Percentiles rank a stretch among this genome's conserved stretches.
Conservation (phyloP, 2,797 vertebrate genomes). For the Tapirus indicus region DNA sequence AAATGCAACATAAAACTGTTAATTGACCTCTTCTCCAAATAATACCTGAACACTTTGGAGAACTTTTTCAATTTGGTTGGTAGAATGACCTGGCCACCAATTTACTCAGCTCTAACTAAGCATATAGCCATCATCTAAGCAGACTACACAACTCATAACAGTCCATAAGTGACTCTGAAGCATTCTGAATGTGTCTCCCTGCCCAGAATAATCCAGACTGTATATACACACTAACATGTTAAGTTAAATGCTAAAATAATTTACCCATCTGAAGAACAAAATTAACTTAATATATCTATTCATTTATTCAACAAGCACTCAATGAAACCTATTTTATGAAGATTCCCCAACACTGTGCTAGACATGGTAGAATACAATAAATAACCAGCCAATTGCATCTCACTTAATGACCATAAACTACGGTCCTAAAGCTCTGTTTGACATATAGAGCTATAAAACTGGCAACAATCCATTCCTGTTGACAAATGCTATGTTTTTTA, state of each 20-base stretch:
- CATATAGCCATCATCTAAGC: neutral
- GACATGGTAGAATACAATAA: neutral
- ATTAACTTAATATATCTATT: neutral
- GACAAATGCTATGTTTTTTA: neutral
- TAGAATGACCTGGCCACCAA: neutral
- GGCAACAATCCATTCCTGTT: neutral
- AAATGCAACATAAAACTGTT: slow-evolving; percentile 60
- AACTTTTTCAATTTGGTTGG: neutral
- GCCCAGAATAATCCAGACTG: neutral
- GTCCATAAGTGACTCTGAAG: neutral
- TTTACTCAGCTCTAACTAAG: slow-evolving; percentile 14
- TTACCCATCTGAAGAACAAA: slow-evolving; percentile 43
- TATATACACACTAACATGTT: neutral
- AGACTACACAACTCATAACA: neutral
- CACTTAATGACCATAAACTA: slow-evolving; percentile 4
- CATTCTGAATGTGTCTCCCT: neutral
- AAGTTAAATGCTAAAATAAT: slow-evolving; percentile 45
- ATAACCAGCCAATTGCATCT: neutral
- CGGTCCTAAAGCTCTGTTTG: neutral
- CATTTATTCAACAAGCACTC: slow-evolving; percentile 46
- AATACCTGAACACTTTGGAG: neutral
- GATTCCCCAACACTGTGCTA: neutral
- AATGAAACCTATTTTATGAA: neutral
- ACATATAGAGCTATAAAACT: neutral
- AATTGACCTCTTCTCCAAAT: slow-evolving; percentile 9